These are phyloP conservation scores for Nephrotoma flavescens DNA, from an alignment of 2,888 invertebrate species.

Conservation along the genomic window DNA sequence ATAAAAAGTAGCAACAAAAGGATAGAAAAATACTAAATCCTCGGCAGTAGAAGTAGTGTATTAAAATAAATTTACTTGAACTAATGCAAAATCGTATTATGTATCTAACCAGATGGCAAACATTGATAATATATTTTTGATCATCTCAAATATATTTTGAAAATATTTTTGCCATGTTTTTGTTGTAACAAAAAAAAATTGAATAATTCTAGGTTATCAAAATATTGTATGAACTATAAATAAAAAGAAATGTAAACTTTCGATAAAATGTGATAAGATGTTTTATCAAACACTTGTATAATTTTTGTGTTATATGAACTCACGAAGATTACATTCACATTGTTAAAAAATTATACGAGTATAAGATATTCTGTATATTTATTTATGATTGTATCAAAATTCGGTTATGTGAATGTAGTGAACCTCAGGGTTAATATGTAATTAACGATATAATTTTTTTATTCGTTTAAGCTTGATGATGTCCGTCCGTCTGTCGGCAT, in stretches of 20 bases:
- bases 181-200: not conserved
- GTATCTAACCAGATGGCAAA: not conserved
- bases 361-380: too few species aligned
- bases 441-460: too few species aligned
- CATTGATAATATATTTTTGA: not conserved
- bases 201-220: not conserved
- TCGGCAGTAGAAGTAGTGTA: not conserved
- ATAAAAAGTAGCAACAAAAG: not conserved
- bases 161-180: not conserved
- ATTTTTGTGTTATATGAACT: not conserved
- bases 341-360: too few species aligned
- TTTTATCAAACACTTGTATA: not conserved
- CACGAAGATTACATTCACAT: not conserved
- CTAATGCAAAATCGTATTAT: not conserved
- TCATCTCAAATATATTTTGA: not conserved
- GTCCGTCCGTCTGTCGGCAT: too few species aligned
- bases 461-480: too few species aligned
- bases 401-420: too few species aligned
- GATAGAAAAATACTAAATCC: not conserved
- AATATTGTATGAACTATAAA: not conserved
- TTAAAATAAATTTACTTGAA: not conserved
- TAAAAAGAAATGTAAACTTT: not conserved
- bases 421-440: too few species aligned
- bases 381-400: too few species aligned
- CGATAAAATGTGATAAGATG: not conserved